Base-by-base conservation (phyloP, 2,797 vertebrate species). In the Pampus argenteus region DNA sequence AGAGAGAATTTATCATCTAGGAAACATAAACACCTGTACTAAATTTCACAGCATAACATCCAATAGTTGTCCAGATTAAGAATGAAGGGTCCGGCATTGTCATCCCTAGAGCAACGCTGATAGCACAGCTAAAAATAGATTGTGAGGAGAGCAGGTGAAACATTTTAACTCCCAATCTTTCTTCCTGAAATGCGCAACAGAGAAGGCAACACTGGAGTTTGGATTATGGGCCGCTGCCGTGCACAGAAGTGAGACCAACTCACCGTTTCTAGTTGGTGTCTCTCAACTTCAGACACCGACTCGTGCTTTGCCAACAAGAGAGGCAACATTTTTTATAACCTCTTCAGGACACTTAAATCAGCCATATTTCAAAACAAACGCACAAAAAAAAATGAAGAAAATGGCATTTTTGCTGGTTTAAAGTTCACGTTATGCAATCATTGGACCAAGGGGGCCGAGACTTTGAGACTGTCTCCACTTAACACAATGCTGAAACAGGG, bases 311-410 rank as follows among this genome's bases (percentile, higher is more conserved):
- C 29, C 20, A 1, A 20, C 55, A 34, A 56, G 22, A 52, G 51
- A 66, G 61, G 57, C 31, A 40, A 49, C 67, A 63, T 80, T 67
- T 57, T 76, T 77, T 38, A 74, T 71, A 9, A 67, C 47, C 52
- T 74, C 74, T 81, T 64, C 68, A 54, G 68, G 64, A 56, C 63
- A 56, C 44, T 71, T 56, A 55, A 63, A 29, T 29, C 28, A 29
- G n/a, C n/a, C n/a, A n/a, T n/a, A n/a, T n/a, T n/a, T n/a, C n/a
- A n/a, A n/a, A n/a, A n/a, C n/a, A n/a, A n/a, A n/a, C n/a, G n/a
- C n/a, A n/a, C n/a, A n/a, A n/a, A n/a, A n/a, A n/a, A n/a, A n/a
- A n/a, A n/a, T n/a, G n/a, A n/a, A n/a, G 28, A 29, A 29, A 29
- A 29, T 29, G 28, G 28, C 28, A 29, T 29, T 29, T 29, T 29